These are phyloP conservation scores for Stegophylla sp. DNA, from an alignment of 2,888 invertebrate genomes.

Conservation along the genomic window DNA sequence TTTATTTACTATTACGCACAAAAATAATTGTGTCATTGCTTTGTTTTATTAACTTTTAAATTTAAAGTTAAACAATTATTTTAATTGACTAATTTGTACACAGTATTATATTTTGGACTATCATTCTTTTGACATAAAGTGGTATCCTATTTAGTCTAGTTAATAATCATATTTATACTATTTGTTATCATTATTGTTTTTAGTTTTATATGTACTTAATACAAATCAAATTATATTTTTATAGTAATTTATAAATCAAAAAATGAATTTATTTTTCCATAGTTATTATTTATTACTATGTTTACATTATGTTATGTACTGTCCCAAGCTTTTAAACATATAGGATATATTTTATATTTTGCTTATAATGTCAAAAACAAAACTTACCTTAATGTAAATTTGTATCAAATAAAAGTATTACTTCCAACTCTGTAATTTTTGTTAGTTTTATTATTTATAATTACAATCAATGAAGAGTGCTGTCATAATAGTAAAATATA, in stretches of 20 bases:
- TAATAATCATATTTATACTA: background rate
- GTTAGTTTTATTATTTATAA: too few relatives aligned
- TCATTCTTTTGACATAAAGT: background rate
- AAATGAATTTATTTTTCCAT: background rate
- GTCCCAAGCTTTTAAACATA: conserved; percentile 1
- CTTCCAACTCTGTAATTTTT: too few relatives aligned
- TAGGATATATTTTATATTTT: background rate
- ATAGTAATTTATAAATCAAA: conserved; percentile 37
- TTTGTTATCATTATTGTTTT: conserved; percentile 2
- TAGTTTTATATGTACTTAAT: conserved; percentile 16
- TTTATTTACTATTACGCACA: background rate
- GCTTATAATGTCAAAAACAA: background rate
- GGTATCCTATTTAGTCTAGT: conserved; percentile 16
- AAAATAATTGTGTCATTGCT: conserved; percentile 5
- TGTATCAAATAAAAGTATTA: too few relatives aligned
- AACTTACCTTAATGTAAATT: too few relatives aligned
- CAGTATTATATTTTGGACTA: background rate
- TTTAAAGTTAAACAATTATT: conserved; percentile 20
- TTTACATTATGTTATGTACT: background rate
- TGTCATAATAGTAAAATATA: too few relatives aligned
- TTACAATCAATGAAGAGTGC: too few relatives aligned
- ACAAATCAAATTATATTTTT: conserved; percentile 40
- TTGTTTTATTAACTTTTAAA: conserved; percentile 16
- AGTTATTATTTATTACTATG: conserved; percentile 1
- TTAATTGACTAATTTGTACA: background rate